Evolutionary conservation across 2,888 invertebrate species (phyloP).

Genomic region (Lasiommata megera): DNA sequence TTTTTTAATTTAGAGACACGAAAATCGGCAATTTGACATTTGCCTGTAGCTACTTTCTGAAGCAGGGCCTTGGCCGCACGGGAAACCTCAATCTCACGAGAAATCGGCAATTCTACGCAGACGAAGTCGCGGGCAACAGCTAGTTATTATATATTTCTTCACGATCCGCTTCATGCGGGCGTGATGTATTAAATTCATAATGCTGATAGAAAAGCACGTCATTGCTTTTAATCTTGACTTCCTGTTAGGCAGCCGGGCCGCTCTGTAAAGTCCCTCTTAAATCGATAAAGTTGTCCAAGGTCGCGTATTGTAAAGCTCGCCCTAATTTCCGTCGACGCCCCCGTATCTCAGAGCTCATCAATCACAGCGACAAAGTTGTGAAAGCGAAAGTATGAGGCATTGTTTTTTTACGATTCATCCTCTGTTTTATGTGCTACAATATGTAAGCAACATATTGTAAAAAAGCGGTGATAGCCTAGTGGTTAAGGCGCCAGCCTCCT

Average conservation of each 20-base stretch:
- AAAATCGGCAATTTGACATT: too few relatives aligned
- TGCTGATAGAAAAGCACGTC: background rate
- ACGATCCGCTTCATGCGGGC: too few relatives aligned
- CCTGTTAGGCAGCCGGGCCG: background rate
- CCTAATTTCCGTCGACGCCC: slow-evolving; percentile 23
- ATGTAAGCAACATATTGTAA: background rate
- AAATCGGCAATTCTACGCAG: too few relatives aligned
- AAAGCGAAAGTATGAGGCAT: slow-evolving; percentile 7
- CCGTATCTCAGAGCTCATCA: slow-evolving; percentile 25
- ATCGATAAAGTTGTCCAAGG: slow-evolving; percentile 23
- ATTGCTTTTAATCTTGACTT: slow-evolving; percentile 1
- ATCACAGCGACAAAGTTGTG: slow-evolving; percentile 24
- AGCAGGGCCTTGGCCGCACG: too few relatives aligned
- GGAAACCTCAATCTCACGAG: too few relatives aligned
- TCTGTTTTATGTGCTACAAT: background rate
- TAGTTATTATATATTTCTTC: too few relatives aligned
- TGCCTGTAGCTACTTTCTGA: too few relatives aligned
- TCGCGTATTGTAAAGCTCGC: slow-evolving; percentile 19
- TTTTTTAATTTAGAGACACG: too few relatives aligned
- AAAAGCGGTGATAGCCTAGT: too few relatives aligned
- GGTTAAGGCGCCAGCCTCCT: too few relatives aligned
- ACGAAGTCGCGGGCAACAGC: too few relatives aligned
- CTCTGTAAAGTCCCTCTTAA: slow-evolving; percentile 4
- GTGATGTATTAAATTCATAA: background rate
- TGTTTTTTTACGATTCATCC: slow-evolving; percentile 9